Percentiles rank a stretch among this genome's conserved stretches.
phyloP scores from a whole-genome alignment of 1,140 invertebrate genomes.

The Lucilia sericata region DNA sequence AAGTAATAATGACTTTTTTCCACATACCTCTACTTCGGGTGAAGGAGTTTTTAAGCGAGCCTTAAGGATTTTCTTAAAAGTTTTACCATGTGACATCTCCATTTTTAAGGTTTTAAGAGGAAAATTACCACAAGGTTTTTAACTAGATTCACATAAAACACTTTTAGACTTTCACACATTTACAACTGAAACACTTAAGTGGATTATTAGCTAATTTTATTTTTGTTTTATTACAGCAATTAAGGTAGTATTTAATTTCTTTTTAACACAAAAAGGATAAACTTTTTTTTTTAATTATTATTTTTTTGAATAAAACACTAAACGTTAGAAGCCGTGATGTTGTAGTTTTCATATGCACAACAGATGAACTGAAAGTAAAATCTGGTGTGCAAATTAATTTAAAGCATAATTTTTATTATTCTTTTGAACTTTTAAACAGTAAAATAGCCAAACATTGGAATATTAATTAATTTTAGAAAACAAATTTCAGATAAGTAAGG shows the following conservation, averaged over 20 bases:
- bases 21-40: conserved; percentile 55
- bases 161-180: no score
- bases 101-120: not conserved
- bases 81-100: conserved; percentile 52
- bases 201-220: not conserved
- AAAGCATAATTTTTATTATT: not conserved
- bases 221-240: not conserved
- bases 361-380: conserved; percentile 1
- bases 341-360: not conserved
- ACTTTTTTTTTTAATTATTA: not conserved
- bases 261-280: not conserved
- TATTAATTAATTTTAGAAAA: not conserved
- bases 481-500: not conserved
- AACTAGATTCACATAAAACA: not conserved
- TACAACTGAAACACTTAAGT: no score
- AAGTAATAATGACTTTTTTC: no score
- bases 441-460: not conserved
- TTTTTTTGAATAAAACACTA: not conserved
- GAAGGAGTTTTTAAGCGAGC: conserved; percentile 61
- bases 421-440: not conserved
- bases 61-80: conserved; percentile 64
- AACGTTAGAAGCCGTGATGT: not conserved
- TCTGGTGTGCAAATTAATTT: not conserved
- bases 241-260: not conserved
- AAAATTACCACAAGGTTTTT: not conserved